Percentiles rank a stretch among this genome's conserved stretches.
Evolutionary conservation across 2,797 vertebrate species (phyloP).

Genomic region (Dipus sagitta): DNA sequence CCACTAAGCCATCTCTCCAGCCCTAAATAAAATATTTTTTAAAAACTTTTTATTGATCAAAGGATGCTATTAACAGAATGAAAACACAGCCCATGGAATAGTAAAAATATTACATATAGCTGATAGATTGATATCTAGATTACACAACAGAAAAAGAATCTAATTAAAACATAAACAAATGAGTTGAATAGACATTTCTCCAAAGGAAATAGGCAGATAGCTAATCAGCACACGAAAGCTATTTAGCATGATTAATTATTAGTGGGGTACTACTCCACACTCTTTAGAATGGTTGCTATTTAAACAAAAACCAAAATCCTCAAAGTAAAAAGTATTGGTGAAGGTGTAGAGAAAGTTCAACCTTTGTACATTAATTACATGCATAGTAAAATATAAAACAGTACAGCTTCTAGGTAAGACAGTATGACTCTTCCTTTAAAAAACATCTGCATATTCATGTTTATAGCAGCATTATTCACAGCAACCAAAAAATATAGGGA

Average conservation of each 20-base stretch:
- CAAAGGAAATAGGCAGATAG: not conserved
- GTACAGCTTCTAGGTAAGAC: not conserved
- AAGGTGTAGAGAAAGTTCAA: not conserved
- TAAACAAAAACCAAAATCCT: conserved; percentile 5
- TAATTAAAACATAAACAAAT: not conserved
- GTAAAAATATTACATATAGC: conserved; percentile 26
- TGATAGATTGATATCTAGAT: conserved; percentile 23
- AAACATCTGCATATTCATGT: not conserved
- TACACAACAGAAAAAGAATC: not conserved
- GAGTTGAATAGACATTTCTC: not conserved
- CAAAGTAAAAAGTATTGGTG: not conserved
- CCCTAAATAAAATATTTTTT: not conserved
- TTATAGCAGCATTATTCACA: not conserved
- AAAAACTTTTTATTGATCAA: not conserved
- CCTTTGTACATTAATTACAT: not conserved
- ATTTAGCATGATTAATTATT: not conserved
- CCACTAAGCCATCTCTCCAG: too few species aligned
- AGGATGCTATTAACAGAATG: not conserved
- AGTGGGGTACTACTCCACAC: not conserved
- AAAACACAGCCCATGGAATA: not conserved
- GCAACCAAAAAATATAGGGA: not conserved
- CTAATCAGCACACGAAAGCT: not conserved
- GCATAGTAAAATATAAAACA: not conserved
- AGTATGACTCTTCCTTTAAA: not conserved
- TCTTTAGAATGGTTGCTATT: not conserved